Base-by-base conservation (phyloP, 2,113 vertebrate genomes). In the Sorex araneus region DNA sequence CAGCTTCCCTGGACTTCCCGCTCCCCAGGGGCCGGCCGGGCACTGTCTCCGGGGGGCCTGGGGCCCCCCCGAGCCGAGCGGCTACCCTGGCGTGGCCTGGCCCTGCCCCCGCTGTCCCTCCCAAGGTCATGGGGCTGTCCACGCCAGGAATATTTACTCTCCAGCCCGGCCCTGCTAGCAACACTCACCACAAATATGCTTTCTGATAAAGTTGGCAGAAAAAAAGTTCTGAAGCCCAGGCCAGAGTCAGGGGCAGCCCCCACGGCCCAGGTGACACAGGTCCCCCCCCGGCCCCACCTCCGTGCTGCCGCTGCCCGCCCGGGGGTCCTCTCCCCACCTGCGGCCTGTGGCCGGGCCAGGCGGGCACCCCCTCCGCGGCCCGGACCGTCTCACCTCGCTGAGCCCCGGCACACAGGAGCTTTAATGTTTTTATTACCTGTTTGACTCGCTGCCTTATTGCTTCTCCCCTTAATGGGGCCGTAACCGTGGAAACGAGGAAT, bases 381-480 rank as follows among this genome's bases (percentile, higher is more conserved):
- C 28, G 96, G 98, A 97, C 98, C 79, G 98, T 98, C 98, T 98
- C 98, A 98, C 99, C 99, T 99, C 98, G 97, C 97, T 97, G 98
- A 83, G 47, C 90, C 93, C 96, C 97, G 77, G 91, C 97, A 98
- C 98, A 99, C 99, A 99, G 98, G 99, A 99, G 99, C 98, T 98
- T 99, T 99, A 99, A 99, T 99, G 99, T 99, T 99, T 99, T 99
- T 99, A 99, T 99, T 99, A 99, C 99, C 99, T 99, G 99, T 99
- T 99, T 99, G 99, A 99, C 99, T 99, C 99, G 98, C 98, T 98
- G 99, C 99, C 99, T 99, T 99, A 99, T 99, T 99, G 99, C 99
- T 99, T 99, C 99, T 99, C 99, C 99, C 99, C 99, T 99, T 99
- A 99, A 99, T 99, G 99, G 99, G 99, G 98, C 99, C 98, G 99